Percentiles rank a stretch among this genome's conserved stretches.
Conservation (phyloP, 1,140 invertebrate genomes). For the Trichoplusia ni region DNA sequence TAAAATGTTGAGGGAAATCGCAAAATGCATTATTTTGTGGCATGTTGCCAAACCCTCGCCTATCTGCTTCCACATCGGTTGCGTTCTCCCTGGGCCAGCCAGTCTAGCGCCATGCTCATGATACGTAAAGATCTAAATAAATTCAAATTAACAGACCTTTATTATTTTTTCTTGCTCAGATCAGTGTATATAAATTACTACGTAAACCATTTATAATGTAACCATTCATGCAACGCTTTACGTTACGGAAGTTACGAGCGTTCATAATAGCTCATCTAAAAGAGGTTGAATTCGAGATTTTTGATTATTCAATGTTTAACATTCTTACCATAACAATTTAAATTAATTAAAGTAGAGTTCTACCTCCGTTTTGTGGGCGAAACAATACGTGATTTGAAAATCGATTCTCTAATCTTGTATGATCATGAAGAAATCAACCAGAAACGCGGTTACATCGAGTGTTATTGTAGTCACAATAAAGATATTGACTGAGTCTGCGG, state of each 20-base stretch:
- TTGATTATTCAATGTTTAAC: too few relatives aligned
- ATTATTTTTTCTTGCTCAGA: too few relatives aligned
- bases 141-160: too few relatives aligned
- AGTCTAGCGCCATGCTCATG: too few relatives aligned
- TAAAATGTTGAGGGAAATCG: background rate
- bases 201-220: background rate
- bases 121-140: too few relatives aligned
- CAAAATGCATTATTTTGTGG: background rate
- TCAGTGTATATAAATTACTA: background rate
- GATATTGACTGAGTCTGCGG: slow-evolving; percentile 3
- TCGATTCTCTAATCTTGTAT: too few relatives aligned
- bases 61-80: background rate
- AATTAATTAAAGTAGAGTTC: too few relatives aligned
- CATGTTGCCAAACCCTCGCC: background rate
- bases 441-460: background rate
- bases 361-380: too few relatives aligned
- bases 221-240: background rate
- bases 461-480: background rate
- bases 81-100: background rate
- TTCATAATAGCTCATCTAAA: background rate
- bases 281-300: background rate
- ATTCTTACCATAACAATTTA: too few relatives aligned
- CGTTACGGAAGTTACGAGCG: background rate
- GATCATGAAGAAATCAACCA: background rate
- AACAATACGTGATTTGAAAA: too few relatives aligned